These are phyloP conservation scores for Bimastos eiseni DNA, from an alignment of 2,888 invertebrate species.

Conservation along the genomic window DNA sequence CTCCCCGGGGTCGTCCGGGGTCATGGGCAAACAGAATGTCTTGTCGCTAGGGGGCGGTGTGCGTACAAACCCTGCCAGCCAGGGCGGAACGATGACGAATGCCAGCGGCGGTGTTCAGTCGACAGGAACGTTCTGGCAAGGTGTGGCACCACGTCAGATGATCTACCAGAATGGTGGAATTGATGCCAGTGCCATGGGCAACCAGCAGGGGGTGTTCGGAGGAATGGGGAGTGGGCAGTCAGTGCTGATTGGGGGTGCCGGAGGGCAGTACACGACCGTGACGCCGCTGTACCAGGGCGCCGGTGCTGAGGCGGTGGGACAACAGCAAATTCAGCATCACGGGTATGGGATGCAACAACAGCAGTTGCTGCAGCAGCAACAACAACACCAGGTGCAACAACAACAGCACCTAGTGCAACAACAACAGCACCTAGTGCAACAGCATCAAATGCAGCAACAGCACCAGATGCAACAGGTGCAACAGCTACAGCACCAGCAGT, in stretches of 20 bases:
- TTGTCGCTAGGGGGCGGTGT: not conserved
- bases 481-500: conserved; percentile 46
- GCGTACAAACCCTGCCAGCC: not conserved
- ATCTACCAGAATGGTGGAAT: not conserved
- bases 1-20: conserved; percentile 6
- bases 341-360: conserved; percentile 19
- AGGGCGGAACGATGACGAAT: not conserved
- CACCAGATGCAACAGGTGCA: conserved; percentile 52
- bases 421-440: conserved; percentile 25
- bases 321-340: conserved; percentile 44
- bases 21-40: not conserved
- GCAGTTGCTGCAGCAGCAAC: conserved; percentile 15
- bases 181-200: conserved; percentile 22
- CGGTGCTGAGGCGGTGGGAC: not conserved
- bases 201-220: conserved; percentile 19
- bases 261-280: conserved; percentile 20
- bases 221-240: conserved; percentile 4
- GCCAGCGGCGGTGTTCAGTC: not conserved
- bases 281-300: conserved; percentile 30
- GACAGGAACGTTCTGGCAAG: conserved; percentile 16
- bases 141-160: conserved; percentile 22
- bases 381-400: conserved; percentile 26
- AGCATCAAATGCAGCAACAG: conserved; percentile 34
- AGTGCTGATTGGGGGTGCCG: conserved; percentile 8
- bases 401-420: conserved; percentile 22